Base-by-base conservation (phyloP, 2,113 vertebrate species). In the Pygathrix nemaeus region DNA sequence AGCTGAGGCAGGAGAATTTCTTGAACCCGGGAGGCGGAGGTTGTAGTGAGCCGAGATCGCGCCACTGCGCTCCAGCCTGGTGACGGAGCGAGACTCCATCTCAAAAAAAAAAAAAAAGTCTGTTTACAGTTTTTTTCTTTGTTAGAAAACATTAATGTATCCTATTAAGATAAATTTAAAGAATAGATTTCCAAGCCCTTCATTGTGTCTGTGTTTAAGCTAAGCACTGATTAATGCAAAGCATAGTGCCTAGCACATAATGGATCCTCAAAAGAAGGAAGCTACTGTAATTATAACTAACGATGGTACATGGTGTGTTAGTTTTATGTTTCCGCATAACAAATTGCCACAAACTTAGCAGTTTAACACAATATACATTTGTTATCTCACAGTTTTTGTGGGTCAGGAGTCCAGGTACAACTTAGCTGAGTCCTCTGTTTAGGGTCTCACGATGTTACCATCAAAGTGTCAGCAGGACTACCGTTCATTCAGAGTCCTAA, bases 111-210 rank as follows among this genome's bases (percentile, higher is more conserved):
- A 55, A 20, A 55, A 55, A 55, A 92, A 93, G 88, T 76, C 66
- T 96, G 12, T 76, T 59, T 68, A 20, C 83, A 55, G 4, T 61
- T 40, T 38, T 70, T 55, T 84, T 10, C 9, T 64, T 52, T 66
- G 68, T 82, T 76, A 70, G 32, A 70, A 79, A 82, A 82, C 16
- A 72, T 57, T 52, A 92, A 38, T 66, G 27, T 92, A 30, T 48
- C 78, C 72, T 83, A 7, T 70, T 73, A 64, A 93, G 80, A 72
- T 64, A 83, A 86, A 64, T 73, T 25, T 81, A 45, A 90, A 40
- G 55, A 88, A 21, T 50, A 20, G 64, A 32, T 73, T 52, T 61
- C 48, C 17, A 87, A 35, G 75, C 72, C 45, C 9, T 43, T 32
- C 23, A 8, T 4, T n/a, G 43, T 50, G 5, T 80, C 55, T 38